phyloP scores from a whole-genome alignment of 2,888 invertebrate species.

The Plebejus melissa region DNA sequence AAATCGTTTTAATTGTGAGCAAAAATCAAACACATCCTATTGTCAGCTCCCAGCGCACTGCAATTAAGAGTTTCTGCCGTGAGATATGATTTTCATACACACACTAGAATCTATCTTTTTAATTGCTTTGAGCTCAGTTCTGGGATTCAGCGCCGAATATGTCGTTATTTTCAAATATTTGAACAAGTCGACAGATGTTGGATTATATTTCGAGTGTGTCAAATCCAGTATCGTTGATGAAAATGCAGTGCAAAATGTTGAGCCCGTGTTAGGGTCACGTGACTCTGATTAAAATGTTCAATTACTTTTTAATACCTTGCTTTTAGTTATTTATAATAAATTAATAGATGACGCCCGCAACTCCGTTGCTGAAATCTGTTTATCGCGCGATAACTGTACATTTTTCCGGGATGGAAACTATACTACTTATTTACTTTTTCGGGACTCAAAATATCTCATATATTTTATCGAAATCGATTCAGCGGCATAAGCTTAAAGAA shows the following conservation, averaged over 20 bases:
- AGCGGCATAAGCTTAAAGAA: too few species aligned
- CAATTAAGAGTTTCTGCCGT: neutral
- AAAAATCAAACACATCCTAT: neutral
- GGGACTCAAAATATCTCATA: too few species aligned
- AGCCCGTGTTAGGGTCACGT: neutral
- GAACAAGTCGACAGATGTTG: neutral
- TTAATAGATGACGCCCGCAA: too few species aligned
- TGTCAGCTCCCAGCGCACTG: neutral
- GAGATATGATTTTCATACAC: conserved; percentile 7
- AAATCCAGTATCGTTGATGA: neutral
- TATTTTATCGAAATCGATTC: too few species aligned
- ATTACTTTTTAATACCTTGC: too few species aligned
- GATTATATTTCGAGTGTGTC: neutral
- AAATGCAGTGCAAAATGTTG: neutral
- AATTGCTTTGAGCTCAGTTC: conserved; percentile 7
- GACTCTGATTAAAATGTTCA: too few species aligned
- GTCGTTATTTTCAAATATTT: conserved; percentile 1
- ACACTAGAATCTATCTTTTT: neutral
- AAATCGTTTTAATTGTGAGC: neutral
- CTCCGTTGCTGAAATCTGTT: too few species aligned
- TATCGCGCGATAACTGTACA: too few species aligned
- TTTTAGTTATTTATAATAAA: too few species aligned
- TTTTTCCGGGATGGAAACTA: too few species aligned
- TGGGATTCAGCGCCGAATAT: neutral
- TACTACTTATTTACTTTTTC: too few species aligned